Evolutionary conservation across 2,888 invertebrate species (phyloP).

Genomic region (Galerucella pusilla): DNA sequence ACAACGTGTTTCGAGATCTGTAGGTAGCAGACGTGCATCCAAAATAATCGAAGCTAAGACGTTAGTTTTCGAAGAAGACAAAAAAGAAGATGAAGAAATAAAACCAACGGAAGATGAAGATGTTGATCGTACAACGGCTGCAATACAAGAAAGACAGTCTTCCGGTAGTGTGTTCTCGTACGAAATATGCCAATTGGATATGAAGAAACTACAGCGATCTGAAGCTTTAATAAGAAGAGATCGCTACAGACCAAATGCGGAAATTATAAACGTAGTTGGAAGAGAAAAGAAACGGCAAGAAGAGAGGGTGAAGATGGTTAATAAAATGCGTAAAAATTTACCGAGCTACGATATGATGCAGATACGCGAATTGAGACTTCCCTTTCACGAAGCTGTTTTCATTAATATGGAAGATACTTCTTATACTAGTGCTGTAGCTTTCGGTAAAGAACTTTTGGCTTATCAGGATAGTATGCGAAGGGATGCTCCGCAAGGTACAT

Average conservation of each 20-base stretch:
- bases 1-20: too few species aligned
- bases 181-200: background rate
- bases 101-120: too few species aligned
- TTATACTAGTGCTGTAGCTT: slow-evolving; percentile 66
- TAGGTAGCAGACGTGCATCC: too few species aligned
- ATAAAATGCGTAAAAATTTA: slow-evolving; percentile 55
- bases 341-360: slow-evolving; percentile 59
- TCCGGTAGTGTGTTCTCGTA: too few species aligned
- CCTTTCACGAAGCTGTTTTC: slow-evolving; percentile 69
- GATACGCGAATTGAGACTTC: slow-evolving; percentile 67
- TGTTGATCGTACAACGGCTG: too few species aligned
- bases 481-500: slow-evolving; percentile 55
- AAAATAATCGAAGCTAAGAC: too few species aligned
- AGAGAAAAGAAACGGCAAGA: background rate
- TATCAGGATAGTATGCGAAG: slow-evolving; percentile 68
- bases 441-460: slow-evolving; percentile 69
- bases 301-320: background rate
- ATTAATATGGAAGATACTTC: slow-evolving; percentile 69
- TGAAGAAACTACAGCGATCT: background rate
- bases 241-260: background rate
- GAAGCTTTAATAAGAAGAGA: background rate
- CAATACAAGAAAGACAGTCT: too few species aligned
- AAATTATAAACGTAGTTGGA: background rate
- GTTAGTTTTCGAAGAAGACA: too few species aligned
- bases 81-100: too few species aligned